These are phyloP conservation scores for Troides oblongomaculatus DNA, from an alignment of 2,888 invertebrate genomes.

Conservation along the genomic window DNA sequence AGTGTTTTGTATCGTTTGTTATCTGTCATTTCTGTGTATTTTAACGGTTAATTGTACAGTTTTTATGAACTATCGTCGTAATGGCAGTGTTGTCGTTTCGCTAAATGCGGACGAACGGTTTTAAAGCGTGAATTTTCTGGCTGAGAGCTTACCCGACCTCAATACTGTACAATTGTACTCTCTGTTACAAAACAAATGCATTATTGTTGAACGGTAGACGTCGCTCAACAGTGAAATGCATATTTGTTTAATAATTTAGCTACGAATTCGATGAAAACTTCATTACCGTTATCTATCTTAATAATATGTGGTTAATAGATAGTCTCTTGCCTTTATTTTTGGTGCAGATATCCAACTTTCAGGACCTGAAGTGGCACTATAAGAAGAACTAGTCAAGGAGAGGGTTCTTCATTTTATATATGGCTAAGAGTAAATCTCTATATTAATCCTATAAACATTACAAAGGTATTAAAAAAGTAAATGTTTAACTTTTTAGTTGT, in stretches of 20 bases:
- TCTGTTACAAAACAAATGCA: conserved; percentile 21
- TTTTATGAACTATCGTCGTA: conserved; percentile 9
- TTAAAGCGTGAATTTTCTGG: conserved; percentile 21
- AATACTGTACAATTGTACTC: conserved; percentile 20
- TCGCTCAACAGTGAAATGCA: conserved; percentile 22
- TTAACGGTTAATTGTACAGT: conserved; percentile 14
- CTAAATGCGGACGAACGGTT: conserved; percentile 17
- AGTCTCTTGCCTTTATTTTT: no score
- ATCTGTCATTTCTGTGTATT: conserved; percentile 5
- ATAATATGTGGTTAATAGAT: neutral
- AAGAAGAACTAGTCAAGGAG: neutral
- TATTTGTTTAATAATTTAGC: conserved; percentile 19
- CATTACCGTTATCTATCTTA: conserved; percentile 4
- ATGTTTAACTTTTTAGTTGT: neutral
- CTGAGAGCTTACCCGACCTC: conserved; percentile 26
- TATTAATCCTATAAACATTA: no score
- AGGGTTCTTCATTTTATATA: no score
- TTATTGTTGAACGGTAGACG: conserved; percentile 14
- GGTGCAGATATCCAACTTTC: no score
- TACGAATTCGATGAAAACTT: conserved; percentile 5
- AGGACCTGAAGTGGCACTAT: neutral
- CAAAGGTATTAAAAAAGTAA: no score
- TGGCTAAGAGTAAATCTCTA: no score
- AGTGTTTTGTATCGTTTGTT: neutral
- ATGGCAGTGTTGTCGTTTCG: conserved; percentile 16